A percentile compares a stretch with the other conserved stretches of the same genome.
Conservation (phyloP, 1,140 invertebrate genomes). For the Colletes latitarsis region DNA sequence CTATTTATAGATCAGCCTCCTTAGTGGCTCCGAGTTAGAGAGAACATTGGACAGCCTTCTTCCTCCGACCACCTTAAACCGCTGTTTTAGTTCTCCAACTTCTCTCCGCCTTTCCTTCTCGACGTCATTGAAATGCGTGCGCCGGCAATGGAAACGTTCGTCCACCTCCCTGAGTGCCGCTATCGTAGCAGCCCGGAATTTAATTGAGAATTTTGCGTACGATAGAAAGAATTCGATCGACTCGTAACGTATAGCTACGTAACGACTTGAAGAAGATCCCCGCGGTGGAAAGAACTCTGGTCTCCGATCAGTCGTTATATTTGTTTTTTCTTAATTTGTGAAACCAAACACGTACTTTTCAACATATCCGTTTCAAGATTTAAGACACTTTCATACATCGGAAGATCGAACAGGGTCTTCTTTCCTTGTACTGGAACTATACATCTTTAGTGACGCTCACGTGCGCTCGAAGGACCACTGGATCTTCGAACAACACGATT, state of each 20-base stretch:
- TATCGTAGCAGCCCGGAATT: neutral
- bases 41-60: slow-evolving; percentile 47
- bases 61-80: slow-evolving; percentile 48
- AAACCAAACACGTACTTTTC: too few relatives aligned
- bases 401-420: too few relatives aligned
- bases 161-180: slow-evolving; percentile 19
- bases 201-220: neutral
- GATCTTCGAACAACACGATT: too few relatives aligned
- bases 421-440: too few relatives aligned
- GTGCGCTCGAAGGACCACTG: too few relatives aligned
- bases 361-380: too few relatives aligned
- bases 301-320: too few relatives aligned
- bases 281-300: too few relatives aligned
- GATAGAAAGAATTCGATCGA: neutral
- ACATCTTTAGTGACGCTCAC: too few relatives aligned
- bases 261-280: too few relatives aligned
- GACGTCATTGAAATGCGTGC: slow-evolving; percentile 33
- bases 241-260: neutral
- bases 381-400: too few relatives aligned
- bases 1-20: slow-evolving; percentile 73
- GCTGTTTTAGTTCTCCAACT: slow-evolving; percentile 30
- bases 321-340: too few relatives aligned
- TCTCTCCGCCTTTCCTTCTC: slow-evolving; percentile 53
- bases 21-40: slow-evolving; percentile 50
- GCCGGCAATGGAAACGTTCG: slow-evolving; percentile 8